Base-by-base conservation (phyloP, 2,797 vertebrate genomes). In the Sebastes wilsoni region DNA sequence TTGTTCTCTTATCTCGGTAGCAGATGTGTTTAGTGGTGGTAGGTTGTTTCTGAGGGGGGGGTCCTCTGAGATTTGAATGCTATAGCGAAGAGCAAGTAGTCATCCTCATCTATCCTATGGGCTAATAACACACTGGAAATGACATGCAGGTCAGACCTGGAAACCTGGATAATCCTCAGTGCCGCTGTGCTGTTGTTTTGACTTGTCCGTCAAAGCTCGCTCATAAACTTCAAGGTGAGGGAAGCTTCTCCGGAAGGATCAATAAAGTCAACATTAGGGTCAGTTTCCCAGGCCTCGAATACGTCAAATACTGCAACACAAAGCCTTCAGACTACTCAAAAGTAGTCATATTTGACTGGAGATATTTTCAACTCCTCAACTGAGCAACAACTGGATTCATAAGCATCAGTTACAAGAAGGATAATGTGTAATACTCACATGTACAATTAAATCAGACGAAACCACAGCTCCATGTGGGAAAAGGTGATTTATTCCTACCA, bases 401-500 rank as follows among this genome's bases (percentile, higher is more conserved):
- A 10, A 28, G 0, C 28, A 38, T 42, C 10, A 46, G 18, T 49
- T 75, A 10, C 2, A 55, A 49, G 1, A 25, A 32, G 56, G 34
- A 59, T 58, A 73, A 61, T 28, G 10, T 68, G 4, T 22, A 11
- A 18, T 16, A 27, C 20, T 66, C 32, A 52, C 25, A 36, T 38
- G 16, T 20, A 66, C 27, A 80, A 36, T 38, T 18, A 60, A 66
- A 77, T 46, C 60, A 69, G n/a, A 81, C 55, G 9, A 62, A 66
- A 64, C 25, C 42, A 83, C 69, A 82, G 23, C 49, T 67, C 28
- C 28, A 67, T 66, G 36, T 89, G 59, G 75, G 65, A 88, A 83
- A 90, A 83, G 30, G 18, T 5, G 1, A 83, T 94, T 92, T 93
- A 93, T 91, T 93, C 27, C 66, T 25, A 68, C 62, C 23, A 38